phyloP scores from a whole-genome alignment of 2,797 vertebrate genomes.

The Etheostoma nigrum region DNA sequence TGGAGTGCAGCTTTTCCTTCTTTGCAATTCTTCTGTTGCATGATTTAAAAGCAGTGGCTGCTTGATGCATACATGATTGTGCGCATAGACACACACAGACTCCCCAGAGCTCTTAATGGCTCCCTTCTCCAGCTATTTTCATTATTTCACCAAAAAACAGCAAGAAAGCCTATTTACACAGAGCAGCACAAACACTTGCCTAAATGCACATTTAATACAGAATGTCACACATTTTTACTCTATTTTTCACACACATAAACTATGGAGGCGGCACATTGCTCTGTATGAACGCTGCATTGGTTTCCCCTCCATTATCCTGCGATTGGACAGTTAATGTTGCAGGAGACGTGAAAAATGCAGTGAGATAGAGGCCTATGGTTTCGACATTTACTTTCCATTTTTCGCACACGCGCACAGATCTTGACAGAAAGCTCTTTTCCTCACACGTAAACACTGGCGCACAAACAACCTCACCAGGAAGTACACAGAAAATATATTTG shows the following conservation, averaged over 20 bases:
- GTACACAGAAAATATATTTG: slow-evolving; percentile 38
- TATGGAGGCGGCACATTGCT: slow-evolving; percentile 32
- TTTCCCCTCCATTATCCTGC: slow-evolving; percentile 74
- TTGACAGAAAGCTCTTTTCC: slow-evolving; percentile 10
- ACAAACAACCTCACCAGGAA: slow-evolving; percentile 15
- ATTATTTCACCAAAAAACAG: slow-evolving; percentile 46
- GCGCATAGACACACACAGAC: slow-evolving; percentile 29
- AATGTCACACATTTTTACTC: slow-evolving; percentile 24
- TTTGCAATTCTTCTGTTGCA: slow-evolving; percentile 68
- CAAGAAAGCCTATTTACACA: slow-evolving; percentile 40
- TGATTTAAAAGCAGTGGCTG: slow-evolving; percentile 68
- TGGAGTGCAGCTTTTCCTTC: slow-evolving; percentile 65
- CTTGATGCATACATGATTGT: slow-evolving; percentile 45
- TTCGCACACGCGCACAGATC: slow-evolving; percentile 23
- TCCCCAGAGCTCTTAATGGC: slow-evolving; percentile 56
- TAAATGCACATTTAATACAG: slow-evolving; percentile 47
- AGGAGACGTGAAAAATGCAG: slow-evolving; percentile 55
- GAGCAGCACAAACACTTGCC: slow-evolving; percentile 47
- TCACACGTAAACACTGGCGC: slow-evolving; percentile 16
- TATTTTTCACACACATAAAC: slow-evolving; percentile 19
- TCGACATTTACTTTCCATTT: slow-evolving; percentile 60
- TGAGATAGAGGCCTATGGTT: slow-evolving; percentile 52
- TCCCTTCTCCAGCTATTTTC: slow-evolving; percentile 49
- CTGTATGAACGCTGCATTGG: slow-evolving; percentile 59
- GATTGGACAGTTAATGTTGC: slow-evolving; percentile 77